Percentiles rank a stretch among this genome's conserved stretches.
Conservation (phyloP, 2,888 invertebrate genomes). For the Cheilosia vernalis region DNA sequence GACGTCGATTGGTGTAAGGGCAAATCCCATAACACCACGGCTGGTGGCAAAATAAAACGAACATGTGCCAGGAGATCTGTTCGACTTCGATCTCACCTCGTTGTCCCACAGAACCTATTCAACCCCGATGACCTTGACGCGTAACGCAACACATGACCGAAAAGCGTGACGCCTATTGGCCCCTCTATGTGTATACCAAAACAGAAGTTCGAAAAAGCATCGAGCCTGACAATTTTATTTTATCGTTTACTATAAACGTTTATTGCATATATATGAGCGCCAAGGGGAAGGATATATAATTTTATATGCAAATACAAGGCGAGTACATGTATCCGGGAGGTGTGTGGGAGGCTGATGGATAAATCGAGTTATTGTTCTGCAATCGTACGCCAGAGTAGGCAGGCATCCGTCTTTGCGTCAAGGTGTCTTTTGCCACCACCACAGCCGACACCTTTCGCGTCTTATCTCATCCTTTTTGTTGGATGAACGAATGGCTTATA, state of each 20-base stretch:
- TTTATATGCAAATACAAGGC: slow-evolving; percentile 63
- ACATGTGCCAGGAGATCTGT: slow-evolving; percentile 41
- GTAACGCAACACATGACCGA: slow-evolving; percentile 25
- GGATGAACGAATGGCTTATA: slow-evolving; percentile 31
- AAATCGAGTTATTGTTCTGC: slow-evolving; percentile 61
- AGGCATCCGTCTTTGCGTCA: slow-evolving; percentile 24
- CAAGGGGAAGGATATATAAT: slow-evolving; percentile 47
- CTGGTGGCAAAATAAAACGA: not conserved
- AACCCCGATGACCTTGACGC: slow-evolving; percentile 62
- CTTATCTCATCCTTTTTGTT: slow-evolving; percentile 25
- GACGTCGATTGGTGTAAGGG: slow-evolving; percentile 8
- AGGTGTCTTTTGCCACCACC: slow-evolving; percentile 25
- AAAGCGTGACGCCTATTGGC: slow-evolving; percentile 37
- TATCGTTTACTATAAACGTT: slow-evolving; percentile 72
- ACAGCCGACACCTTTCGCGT: not conserved
- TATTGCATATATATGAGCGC: slow-evolving; percentile 58
- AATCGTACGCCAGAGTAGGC: slow-evolving; percentile 61
- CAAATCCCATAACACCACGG: slow-evolving; percentile 50
- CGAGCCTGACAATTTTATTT: slow-evolving; percentile 72
- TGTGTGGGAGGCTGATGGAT: slow-evolving; percentile 21
- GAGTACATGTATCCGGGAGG: not conserved
- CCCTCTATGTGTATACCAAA: not conserved
- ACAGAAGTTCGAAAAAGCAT: slow-evolving; percentile 30
- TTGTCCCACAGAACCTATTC: slow-evolving; percentile 16
- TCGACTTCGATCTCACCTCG: slow-evolving; percentile 52